Conservation (phyloP, 2,888 invertebrate genomes). For the Eretmocerus hayati region DNA sequence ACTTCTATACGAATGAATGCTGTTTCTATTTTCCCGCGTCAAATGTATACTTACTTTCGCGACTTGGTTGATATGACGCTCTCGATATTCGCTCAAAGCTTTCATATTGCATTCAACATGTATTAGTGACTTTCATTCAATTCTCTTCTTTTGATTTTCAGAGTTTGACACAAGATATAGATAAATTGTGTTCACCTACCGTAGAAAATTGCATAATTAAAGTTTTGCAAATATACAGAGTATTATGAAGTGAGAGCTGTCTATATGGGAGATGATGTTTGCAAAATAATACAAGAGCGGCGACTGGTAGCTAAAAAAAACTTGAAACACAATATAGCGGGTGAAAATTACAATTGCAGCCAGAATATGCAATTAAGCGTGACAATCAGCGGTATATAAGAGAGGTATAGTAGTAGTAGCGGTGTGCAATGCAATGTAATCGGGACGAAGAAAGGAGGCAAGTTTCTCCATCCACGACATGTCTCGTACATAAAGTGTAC, state of each 20-base stretch:
- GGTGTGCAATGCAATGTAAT: slow-evolving; percentile 6
- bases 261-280: background rate
- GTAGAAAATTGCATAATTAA: background rate
- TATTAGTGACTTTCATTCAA: too few species aligned
- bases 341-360: slow-evolving; percentile 7
- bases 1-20: too few species aligned
- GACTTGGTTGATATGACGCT: too few species aligned
- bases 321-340: background rate
- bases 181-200: too few species aligned
- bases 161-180: too few species aligned
- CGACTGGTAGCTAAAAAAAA: background rate
- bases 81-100: too few species aligned
- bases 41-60: background rate
- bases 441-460: slow-evolving; percentile 1
- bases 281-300: background rate
- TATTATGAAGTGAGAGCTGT: slow-evolving; percentile 3
- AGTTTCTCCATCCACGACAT: background rate
- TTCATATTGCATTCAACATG: too few species aligned
- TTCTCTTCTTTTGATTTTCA: too few species aligned
- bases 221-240: slow-evolving; percentile 2
- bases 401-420: too few species aligned
- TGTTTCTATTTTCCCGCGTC: background rate
- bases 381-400: slow-evolving; percentile 10
- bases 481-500: too few species aligned
- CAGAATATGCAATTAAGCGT: slow-evolving; percentile 13